Evolutionary conservation across 2,113 vertebrate species (phyloP).

Genomic region (Malurus elegans): DNA sequence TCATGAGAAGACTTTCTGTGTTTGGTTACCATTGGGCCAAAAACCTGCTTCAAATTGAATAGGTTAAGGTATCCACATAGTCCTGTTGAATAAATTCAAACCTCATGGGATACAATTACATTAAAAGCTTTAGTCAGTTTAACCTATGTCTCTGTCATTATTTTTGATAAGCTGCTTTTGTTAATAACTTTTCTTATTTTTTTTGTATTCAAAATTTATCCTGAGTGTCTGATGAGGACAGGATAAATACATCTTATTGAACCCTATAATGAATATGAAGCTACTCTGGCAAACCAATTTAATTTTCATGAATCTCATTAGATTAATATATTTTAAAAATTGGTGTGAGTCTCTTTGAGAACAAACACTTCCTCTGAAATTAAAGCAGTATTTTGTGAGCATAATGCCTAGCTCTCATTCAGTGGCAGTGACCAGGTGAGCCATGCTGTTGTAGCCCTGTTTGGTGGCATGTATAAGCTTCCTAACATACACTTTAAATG

Average conservation of each 20-base stretch:
- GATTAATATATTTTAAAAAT: neutral
- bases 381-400: neutral
- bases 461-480: neutral
- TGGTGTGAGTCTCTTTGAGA: neutral
- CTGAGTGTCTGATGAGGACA: neutral
- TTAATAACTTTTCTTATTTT: neutral
- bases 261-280: neutral
- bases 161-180: neutral
- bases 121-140: neutral
- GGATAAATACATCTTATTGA: neutral
- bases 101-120: neutral
- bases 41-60: neutral
- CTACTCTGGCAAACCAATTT: neutral
- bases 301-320: neutral
- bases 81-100: neutral
- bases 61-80: neutral
- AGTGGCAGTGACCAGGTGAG: neutral
- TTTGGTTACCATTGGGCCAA: neutral
- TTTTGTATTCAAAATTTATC: neutral
- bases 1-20: neutral
- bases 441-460: neutral
- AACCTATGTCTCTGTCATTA: neutral
- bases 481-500: fast-evolving
- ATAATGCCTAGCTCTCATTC: neutral
- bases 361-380: neutral